phyloP scores from a whole-genome alignment of 1,140 invertebrate genomes.

The Olivierus martensii region DNA sequence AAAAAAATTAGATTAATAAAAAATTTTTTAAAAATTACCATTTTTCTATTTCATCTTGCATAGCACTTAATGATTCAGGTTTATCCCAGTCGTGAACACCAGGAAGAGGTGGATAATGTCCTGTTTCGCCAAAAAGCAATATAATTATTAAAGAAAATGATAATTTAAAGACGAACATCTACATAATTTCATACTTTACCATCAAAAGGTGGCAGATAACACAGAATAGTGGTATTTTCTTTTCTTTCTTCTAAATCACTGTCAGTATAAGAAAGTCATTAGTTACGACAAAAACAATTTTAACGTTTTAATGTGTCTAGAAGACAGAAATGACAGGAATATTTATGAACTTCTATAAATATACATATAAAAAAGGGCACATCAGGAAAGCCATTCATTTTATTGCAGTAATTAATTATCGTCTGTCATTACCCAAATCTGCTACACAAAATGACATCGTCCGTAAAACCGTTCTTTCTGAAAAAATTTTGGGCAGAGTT shows the following conservation, averaged over 20 bases:
- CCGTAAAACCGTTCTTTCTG: constrained; percentile 31
- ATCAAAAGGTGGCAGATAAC: constrained; percentile 32
- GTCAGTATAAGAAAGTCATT: background rate
- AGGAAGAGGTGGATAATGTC: constrained; percentile 15
- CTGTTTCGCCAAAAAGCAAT: background rate
- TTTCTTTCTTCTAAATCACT: constrained; percentile 26
- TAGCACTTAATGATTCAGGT: constrained; percentile 17
- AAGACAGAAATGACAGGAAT: no score
- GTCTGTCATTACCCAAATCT: constrained; percentile 26
- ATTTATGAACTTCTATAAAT: no score
- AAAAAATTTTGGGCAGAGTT: constrained; percentile 30
- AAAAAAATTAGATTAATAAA: background rate
- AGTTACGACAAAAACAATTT: background rate
- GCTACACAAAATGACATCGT: constrained; percentile 33
- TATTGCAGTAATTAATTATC: no score
- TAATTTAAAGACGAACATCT: background rate
- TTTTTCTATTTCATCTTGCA: constrained; percentile 27
- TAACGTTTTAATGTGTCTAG: no score
- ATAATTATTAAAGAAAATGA: background rate
- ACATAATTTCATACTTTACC: constrained; percentile 12
- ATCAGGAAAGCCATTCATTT: no score
- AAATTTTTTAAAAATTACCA: constrained; percentile 5
- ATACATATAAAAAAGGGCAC: no score
- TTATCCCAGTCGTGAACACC: constrained; percentile 15
- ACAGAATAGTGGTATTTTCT: constrained; percentile 23